Conservation (phyloP, 1,140 invertebrate genomes). For the Drosophila ogumai region DNA sequence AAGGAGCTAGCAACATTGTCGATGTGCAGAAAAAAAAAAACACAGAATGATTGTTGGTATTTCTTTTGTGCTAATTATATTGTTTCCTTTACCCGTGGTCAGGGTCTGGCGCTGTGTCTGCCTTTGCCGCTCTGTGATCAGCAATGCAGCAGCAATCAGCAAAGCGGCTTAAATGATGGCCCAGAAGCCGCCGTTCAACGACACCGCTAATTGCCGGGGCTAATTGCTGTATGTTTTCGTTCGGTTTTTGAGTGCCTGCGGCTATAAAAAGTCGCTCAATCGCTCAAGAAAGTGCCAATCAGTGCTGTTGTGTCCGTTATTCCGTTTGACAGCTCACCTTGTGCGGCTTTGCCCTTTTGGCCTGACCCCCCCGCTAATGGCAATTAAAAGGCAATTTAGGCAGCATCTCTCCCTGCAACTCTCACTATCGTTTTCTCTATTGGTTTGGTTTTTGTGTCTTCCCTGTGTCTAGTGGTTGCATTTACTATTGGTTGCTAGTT, state of each 20-base stretch:
- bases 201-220: slow-evolving; percentile 53
- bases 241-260: slow-evolving; percentile 39
- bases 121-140: slow-evolving; percentile 71
- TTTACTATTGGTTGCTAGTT: background rate
- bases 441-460: slow-evolving; percentile 8
- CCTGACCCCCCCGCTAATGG: slow-evolving; percentile 18
- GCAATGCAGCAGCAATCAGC: slow-evolving; percentile 47
- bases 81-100: slow-evolving; percentile 52
- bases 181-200: slow-evolving; percentile 64
- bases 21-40: slow-evolving; percentile 8
- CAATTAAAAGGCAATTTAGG: slow-evolving; percentile 74
- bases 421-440: background rate
- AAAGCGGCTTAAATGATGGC: slow-evolving; percentile 68
- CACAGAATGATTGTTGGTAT: slow-evolving; percentile 36
- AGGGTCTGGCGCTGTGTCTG: slow-evolving; percentile 54
- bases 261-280: slow-evolving; percentile 75
- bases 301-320: slow-evolving; percentile 54
- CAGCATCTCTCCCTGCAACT: slow-evolving; percentile 27
- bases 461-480: background rate
- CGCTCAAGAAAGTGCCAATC: slow-evolving; percentile 73
- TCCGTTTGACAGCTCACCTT: slow-evolving; percentile 60
- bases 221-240: slow-evolving; percentile 57
- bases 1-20: slow-evolving; percentile 27
- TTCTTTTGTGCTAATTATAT: slow-evolving; percentile 48
- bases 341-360: slow-evolving; percentile 48